Conservation (phyloP, 2,797 vertebrate genomes). For the Anguilla megastoma region DNA sequence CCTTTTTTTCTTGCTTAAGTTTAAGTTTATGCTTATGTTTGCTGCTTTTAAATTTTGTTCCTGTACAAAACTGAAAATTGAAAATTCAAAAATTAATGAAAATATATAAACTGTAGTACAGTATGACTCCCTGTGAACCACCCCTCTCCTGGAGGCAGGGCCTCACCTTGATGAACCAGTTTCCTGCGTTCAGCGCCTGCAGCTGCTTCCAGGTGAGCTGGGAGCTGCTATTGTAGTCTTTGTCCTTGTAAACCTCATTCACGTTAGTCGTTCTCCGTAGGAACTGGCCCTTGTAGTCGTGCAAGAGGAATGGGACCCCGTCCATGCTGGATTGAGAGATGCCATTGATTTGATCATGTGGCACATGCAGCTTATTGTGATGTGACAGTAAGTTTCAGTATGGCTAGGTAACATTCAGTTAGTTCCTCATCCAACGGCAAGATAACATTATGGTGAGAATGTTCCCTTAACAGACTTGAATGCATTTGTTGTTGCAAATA, state of each 20-base stretch:
- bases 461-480: no score
- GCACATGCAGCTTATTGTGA: neutral
- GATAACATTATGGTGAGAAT: no score
- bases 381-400: no score
- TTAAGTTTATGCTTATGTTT: no score
- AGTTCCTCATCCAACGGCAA: no score
- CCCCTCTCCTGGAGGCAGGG: neutral
- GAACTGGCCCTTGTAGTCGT: conserved; percentile 70
- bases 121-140: neutral
- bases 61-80: no score
- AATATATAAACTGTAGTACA: neutral
- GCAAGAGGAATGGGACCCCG: conserved; percentile 87
- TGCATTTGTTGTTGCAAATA: no score
- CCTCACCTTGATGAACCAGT: conserved; percentile 90
- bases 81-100: no score
- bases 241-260: conserved; percentile 63
- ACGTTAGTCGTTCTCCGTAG: conserved; percentile 85
- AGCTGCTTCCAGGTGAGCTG: conserved; percentile 78
- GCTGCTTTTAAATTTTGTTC: no score
- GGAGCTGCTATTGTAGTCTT: conserved; percentile 49
- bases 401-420: no score
- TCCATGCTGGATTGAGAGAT: conserved; percentile 70
- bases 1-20: no score
- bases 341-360: neutral
- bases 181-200: conserved; percentile 80